Evolutionary conservation across 2,888 invertebrate species (phyloP), one percentile per base, ranked within the genome.

Genomic region (Ormia ochracea): DNA sequence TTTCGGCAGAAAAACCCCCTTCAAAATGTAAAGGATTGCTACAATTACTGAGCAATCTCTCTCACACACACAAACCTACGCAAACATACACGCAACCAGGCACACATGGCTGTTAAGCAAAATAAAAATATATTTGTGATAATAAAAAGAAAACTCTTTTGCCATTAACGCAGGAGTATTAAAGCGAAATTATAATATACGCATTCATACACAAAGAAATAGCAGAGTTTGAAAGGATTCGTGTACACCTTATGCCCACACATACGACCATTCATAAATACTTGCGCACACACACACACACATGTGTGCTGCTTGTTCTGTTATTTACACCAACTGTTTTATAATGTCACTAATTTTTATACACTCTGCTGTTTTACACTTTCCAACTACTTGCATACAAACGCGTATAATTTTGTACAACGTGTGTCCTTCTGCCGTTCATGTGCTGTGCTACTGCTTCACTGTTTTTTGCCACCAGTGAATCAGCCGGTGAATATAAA

Each of bases 11-110:
- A 54, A 68, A 54, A 14, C 36, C 68, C 36, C 36, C n/a, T 26
- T 26, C 28, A 54, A 75, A 54, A 48, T 58, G 72, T 68, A 80
- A 80, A 80, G 80, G 80, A 80, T 80, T 80, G 80, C 68, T 68
- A 73, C 56, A 80, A 73, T 80, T 80, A 63, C 68, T 63, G 56
- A 28, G 63, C 72, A 68, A 61, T 68, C 69, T 50, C 14, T 4
- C 17, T 19, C 36, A 31, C 41, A 21, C n/a, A n/a, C n/a, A n/a
- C n/a, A n/a, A n/a, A n/a, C n/a, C n/a, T n/a, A n/a, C n/a, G n/a
- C n/a, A n/a, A n/a, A n/a, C n/a, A n/a, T n/a, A n/a, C n/a, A n/a
- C n/a, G n/a, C n/a, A n/a, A n/a, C n/a, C n/a, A n/a, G n/a, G n/a
- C n/a, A n/a, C n/a, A n/a, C n/a, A n/a, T n/a, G n/a, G n/a, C n/a